Conservation (phyloP, 2,888 invertebrate species). For the Eupithecia dodoneata region DNA sequence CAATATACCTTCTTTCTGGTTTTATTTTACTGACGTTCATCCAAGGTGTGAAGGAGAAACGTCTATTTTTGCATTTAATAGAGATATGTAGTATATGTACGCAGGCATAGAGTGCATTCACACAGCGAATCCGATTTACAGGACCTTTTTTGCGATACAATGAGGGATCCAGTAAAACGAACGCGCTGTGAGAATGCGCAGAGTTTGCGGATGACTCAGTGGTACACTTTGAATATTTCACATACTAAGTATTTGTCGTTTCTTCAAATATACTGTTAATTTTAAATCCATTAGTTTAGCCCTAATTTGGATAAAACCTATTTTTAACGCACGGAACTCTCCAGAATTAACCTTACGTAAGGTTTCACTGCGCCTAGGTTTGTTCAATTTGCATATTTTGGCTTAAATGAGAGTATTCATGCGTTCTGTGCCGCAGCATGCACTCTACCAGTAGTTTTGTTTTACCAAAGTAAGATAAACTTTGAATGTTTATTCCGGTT, state of each 20-base stretch:
- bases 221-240: no score
- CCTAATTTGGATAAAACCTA: not conserved
- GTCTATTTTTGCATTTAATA: not conserved
- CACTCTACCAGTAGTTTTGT: slow-evolving; percentile 10
- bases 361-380: slow-evolving; percentile 18
- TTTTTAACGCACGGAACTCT: not conserved
- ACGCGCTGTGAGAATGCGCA: no score
- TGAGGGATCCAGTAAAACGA: no score
- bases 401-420: slow-evolving; percentile 22
- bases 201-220: no score
- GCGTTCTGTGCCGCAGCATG: slow-evolving; percentile 13
- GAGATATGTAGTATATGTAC: no score
- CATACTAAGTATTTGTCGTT: no score
- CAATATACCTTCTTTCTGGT: not conserved
- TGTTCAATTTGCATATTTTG: slow-evolving; percentile 31
- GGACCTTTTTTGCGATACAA: no score
- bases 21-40: not conserved
- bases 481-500: not conserved
- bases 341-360: not conserved
- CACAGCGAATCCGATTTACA: no score
- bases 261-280: no score
- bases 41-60: not conserved
- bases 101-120: no score
- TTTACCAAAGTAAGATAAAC: slow-evolving; percentile 12
- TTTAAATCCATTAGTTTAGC: no score